Evolutionary conservation across 64 coral and sea anemone species (phyloP).

Genomic region (Pocillopora verrucosa): DNA sequence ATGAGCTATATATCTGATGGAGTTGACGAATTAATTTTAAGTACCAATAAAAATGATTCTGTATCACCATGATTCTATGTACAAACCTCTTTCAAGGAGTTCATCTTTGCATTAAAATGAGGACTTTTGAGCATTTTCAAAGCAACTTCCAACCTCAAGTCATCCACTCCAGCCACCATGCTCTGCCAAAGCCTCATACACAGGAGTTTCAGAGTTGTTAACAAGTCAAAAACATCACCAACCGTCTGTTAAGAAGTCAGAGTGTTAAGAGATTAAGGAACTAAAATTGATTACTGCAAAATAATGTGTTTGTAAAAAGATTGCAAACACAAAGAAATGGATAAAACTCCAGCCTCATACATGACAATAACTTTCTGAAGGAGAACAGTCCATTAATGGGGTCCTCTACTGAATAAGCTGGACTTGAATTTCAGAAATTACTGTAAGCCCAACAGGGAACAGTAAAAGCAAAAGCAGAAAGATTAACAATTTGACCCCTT

Average conservation of each 20-base stretch:
- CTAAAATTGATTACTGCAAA: no score
- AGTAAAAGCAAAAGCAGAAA: no score
- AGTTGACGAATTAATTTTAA: not conserved
- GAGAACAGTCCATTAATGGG: no score
- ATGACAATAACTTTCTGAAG: no score
- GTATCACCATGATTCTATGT: not conserved
- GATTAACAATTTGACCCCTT: no score
- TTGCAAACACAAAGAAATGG: no score
- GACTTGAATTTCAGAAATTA: no score
- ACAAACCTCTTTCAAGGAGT: constrained; percentile 86
- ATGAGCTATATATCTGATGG: not conserved
- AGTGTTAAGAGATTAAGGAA: not conserved
- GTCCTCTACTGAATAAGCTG: no score
- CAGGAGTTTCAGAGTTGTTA: constrained; percentile 84
- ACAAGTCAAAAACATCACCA: constrained; percentile 86
- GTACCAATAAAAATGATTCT: no score
- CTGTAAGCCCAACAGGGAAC: no score
- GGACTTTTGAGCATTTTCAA: constrained; percentile 92
- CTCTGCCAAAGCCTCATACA: constrained; percentile 86
- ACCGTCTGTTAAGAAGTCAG: constrained; percentile 59
- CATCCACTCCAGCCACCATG: constrained; percentile 81
- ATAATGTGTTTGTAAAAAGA: no score
- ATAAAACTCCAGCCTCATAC: no score
- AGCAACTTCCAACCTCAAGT: constrained; percentile 85
- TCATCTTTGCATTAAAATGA: constrained; percentile 98